Percentiles rank a stretch among this genome's conserved stretches.
These are phyloP conservation scores for Notocelia uddmanniana DNA, from an alignment of 2,888 invertebrate species.

Conservation along the genomic window DNA sequence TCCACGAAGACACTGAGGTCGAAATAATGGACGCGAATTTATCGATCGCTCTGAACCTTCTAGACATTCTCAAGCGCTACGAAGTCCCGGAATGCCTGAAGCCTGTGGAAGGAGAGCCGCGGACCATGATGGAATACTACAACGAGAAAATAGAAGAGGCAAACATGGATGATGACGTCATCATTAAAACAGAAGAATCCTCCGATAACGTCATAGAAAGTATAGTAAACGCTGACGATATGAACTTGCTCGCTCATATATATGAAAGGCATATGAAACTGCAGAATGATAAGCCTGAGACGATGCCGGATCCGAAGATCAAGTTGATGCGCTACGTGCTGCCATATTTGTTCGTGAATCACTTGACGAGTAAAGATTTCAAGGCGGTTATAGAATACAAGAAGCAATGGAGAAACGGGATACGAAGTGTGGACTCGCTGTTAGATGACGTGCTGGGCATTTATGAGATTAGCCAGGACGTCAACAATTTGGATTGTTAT, in stretches of 20 bases:
- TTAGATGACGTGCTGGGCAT: constrained; percentile 90
- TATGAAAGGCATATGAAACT: constrained; percentile 83
- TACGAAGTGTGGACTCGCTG: constrained; percentile 89
- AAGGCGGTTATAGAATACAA: constrained; percentile 86
- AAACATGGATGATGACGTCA: constrained; percentile 50
- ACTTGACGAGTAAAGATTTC: constrained; percentile 86
- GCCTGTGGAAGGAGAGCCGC: constrained; percentile 60
- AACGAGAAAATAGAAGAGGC: constrained; percentile 60
- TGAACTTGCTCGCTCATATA: constrained; percentile 86
- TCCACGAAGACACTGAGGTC: constrained; percentile 90
- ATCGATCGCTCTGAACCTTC: constrained; percentile 81
- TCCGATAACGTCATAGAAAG: constrained; percentile 87
- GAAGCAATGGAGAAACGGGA: constrained; percentile 88
- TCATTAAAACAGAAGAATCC: constrained; percentile 47
- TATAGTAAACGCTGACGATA: constrained; percentile 87
- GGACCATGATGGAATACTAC: constrained; percentile 62
- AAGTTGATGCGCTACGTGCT: constrained; percentile 68
- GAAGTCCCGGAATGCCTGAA: constrained; percentile 75
- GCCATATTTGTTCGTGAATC: constrained; percentile 87
- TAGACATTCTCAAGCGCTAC: constrained; percentile 84
- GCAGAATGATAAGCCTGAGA: constrained; percentile 61
- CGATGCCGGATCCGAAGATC: constrained; percentile 57
- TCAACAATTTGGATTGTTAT: constrained; percentile 90
- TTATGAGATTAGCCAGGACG: constrained; percentile 81
- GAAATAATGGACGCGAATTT: constrained; percentile 89